A percentile compares a stretch with the other conserved stretches of the same genome.
phyloP scores from a whole-genome alignment of 2,888 invertebrate genomes.

The Microctonus aethiopoides region DNA sequence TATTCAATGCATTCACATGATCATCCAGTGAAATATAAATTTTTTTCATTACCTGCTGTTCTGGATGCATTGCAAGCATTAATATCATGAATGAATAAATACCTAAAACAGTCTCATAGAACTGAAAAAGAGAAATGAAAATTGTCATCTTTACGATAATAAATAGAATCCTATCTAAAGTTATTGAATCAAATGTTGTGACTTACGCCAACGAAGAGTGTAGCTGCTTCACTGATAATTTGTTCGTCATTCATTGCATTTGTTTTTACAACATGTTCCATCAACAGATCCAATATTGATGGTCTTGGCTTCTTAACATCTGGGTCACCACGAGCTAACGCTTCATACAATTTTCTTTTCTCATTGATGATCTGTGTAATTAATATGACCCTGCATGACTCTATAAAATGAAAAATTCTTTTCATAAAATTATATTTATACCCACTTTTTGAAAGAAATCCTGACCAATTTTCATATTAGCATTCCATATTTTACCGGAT shows the following conservation, averaged over 20 bases:
- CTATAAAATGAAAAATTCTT: background rate
- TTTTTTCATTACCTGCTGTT: conserved; percentile 2
- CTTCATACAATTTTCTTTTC: background rate
- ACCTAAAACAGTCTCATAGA: background rate
- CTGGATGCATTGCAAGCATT: conserved; percentile 14
- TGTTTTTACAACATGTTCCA: background rate
- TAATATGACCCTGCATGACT: no score
- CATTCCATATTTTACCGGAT: background rate
- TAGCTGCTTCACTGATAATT: background rate
- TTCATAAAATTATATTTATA: background rate
- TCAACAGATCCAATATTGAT: background rate
- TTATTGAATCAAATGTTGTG: background rate
- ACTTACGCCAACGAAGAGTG: background rate
- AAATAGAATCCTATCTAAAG: no score
- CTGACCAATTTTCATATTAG: background rate
- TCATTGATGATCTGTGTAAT: background rate
- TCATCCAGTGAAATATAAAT: background rate
- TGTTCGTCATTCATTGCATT: background rate
- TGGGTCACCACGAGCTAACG: background rate
- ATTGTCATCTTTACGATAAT: background rate
- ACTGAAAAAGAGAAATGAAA: background rate
- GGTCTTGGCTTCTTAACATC: background rate
- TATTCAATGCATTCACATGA: no score
- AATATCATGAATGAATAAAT: background rate
- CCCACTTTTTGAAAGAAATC: background rate